Evolutionary conservation across 2,888 invertebrate genomes (phyloP).

Genomic region (Drosophila acutilabella): DNA sequence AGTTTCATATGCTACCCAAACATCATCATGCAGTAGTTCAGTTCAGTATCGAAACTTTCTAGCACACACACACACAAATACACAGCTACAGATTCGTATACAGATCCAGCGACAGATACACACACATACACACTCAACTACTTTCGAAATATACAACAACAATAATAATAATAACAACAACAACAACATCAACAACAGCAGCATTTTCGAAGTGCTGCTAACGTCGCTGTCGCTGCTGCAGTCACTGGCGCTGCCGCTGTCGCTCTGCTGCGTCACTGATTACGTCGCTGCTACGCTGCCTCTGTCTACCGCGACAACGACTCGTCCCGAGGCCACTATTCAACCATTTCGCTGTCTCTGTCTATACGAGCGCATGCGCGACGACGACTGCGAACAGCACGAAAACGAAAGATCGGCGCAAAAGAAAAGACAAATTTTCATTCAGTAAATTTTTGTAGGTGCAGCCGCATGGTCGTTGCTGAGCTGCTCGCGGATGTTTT

Average conservation of each 20-base stretch:
- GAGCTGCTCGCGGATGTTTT: constrained; percentile 45
- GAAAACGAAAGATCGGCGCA: constrained; percentile 76
- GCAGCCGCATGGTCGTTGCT: constrained; percentile 72
- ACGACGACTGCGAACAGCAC: constrained; percentile 28
- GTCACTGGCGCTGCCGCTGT: constrained; percentile 7
- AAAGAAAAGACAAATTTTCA: constrained; percentile 83
- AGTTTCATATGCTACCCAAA: constrained; percentile 79
- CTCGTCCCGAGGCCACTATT: neutral
- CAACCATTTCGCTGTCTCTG: constrained; percentile 25
- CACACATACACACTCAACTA: constrained; percentile 45
- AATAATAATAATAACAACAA: constrained; percentile 12
- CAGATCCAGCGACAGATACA: constrained; percentile 27
- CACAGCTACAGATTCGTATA: constrained; percentile 30
- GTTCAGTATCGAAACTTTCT: constrained; percentile 72
- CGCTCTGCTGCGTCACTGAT: constrained; percentile 24
- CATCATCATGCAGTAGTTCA: constrained; percentile 56
- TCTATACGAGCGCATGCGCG: constrained; percentile 46
- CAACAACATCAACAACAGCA: too few relatives aligned
- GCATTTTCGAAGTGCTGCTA: constrained; percentile 27
- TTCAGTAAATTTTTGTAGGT: constrained; percentile 82
- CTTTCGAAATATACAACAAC: constrained; percentile 53
- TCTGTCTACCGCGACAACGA: constrained; percentile 23
- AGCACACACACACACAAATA: constrained; percentile 43
- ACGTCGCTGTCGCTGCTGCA: constrained; percentile 17
- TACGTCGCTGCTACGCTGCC: constrained; percentile 26